A percentile compares a stretch with the other conserved stretches of the same genome.
These are phyloP conservation scores for Cladopsammia gracilis DNA, from an alignment of 64 coral and sea anemone genomes.

Conservation along the genomic window DNA sequence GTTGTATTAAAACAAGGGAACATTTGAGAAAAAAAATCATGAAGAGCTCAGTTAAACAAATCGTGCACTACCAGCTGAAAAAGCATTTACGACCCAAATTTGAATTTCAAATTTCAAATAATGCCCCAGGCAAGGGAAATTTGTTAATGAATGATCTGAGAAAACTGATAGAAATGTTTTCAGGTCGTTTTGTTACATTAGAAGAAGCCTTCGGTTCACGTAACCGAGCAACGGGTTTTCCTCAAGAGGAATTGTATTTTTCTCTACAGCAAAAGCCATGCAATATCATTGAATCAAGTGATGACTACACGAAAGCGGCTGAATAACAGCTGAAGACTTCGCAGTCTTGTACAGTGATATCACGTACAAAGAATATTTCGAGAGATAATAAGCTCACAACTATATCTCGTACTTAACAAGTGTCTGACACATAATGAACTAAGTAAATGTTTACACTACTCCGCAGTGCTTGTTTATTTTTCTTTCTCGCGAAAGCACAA, in stretches of 20 bases:
- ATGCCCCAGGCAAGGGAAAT: constrained; percentile 18
- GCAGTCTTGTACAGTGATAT: not conserved
- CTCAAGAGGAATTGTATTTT: not conserved
- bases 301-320: not conserved
- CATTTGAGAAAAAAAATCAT: not conserved
- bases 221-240: constrained; percentile 43
- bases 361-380: constrained; percentile 23
- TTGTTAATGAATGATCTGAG: not conserved
- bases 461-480: constrained; percentile 46
- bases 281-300: not conserved
- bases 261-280: not conserved
- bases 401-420: constrained; percentile 30
- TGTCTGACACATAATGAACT: constrained; percentile 50
- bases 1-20: not conserved
- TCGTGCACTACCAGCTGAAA: constrained; percentile 3
- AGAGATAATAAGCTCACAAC: constrained; percentile 11
- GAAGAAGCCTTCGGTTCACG: not conserved
- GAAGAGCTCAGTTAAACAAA: not conserved
- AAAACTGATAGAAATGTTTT: not conserved
- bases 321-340: not conserved
- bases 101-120: constrained; percentile 41
- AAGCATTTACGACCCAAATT: constrained; percentile 27
- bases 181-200: constrained; percentile 43
- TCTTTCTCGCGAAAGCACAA: constrained; percentile 21
- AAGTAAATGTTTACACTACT: constrained; percentile 52